Base-by-base conservation (phyloP, 2,113 vertebrate genomes). In the Pelecanus crispus region DNA sequence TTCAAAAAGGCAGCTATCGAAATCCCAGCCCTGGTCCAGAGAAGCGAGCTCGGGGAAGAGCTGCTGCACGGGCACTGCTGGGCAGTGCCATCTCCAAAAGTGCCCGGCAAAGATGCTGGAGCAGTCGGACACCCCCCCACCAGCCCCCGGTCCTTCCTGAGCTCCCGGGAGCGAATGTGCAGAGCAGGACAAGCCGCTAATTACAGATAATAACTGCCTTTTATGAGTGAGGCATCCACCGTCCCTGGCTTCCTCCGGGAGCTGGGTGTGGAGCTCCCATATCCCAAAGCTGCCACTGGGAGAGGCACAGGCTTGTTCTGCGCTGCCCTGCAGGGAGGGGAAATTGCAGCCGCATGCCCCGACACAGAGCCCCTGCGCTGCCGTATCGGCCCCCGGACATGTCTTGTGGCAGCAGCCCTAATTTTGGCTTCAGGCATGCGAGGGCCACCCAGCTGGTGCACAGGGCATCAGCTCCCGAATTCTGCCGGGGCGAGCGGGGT, bases 401-500 rank as follows among this genome's bases (percentile, higher is more conserved):
- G 63, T 53, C 34, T 24, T 2, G 0, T 26, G 86, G 71, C 61
- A 29, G 17, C 58, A 19, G 68, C 52, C 0, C 0, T 3, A 5
- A 65, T n/a, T 80, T 45, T 26, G 67, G 55, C 65, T 63, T 25
- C 22, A 21, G 31, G 66, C 13, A 6, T 7, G 34, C 1, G 13
- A 21, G 15, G 16, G 12, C 14, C 40, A 42, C 17, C 31, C 1
- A 3, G 45, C 56, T 77, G 1, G 1, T 13, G 42, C 11, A 4
- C 11, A 4, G 53, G 7, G 10, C 25, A 44, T 1, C 66, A 15
- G 17, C 6, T 78, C 80, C 87, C 12, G 2, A 36, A n/a, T 25
- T 2, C n/a, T 1, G 1, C 24, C 0, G 12, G 36, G 9, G 7
- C 0, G 10, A 70, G 29, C 1, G 2, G 38, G 29, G 44, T 1